phyloP scores from a whole-genome alignment of 2,113 vertebrate species.

The Chinchilla lanigera region DNA sequence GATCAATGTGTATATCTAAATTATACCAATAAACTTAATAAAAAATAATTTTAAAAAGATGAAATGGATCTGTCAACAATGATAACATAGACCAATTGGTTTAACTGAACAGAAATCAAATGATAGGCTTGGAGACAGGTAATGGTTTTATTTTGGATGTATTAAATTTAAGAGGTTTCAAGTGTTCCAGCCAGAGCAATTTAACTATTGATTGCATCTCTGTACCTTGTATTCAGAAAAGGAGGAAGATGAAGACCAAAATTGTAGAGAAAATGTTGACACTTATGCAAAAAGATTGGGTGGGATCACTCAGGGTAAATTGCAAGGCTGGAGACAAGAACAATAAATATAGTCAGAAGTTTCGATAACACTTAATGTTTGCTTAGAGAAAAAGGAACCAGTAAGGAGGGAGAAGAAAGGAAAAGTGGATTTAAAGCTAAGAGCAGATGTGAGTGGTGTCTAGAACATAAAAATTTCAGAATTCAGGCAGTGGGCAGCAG shows the following conservation, averaged over 20 bases:
- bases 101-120: background rate
- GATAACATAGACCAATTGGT: background rate
- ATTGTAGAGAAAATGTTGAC: background rate
- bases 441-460: background rate
- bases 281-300: background rate
- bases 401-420: background rate
- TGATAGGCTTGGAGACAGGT: background rate
- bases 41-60: background rate
- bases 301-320: background rate
- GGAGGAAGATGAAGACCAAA: background rate
- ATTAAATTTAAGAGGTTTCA: background rate
- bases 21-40: background rate
- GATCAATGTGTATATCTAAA: background rate
- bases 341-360: background rate
- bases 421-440: background rate
- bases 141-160: background rate
- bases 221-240: background rate
- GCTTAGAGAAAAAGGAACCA: background rate
- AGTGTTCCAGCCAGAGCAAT: background rate
- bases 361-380: background rate
- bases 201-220: background rate
- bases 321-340: slow-evolving; percentile 18
- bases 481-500: background rate
- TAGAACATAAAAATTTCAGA: background rate
- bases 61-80: background rate